These are phyloP conservation scores for Drosophila kuntzei DNA, from an alignment of 2,888 invertebrate species.

Conservation along the genomic window DNA sequence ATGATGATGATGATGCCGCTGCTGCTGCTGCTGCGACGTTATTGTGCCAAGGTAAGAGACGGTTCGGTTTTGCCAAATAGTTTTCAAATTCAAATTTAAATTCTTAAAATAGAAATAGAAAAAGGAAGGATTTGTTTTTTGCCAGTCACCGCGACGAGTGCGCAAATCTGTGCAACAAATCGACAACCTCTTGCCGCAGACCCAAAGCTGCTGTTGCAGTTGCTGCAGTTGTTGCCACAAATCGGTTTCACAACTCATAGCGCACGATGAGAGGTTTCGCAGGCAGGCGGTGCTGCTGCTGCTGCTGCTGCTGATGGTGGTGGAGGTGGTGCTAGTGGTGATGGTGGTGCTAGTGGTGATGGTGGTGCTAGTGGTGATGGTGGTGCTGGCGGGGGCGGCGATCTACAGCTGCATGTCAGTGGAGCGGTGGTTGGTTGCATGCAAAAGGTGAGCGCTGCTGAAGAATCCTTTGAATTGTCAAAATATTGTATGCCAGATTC, in stretches of 20 bases:
- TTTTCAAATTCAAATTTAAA: constrained; percentile 57
- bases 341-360: constrained; percentile 6
- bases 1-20: constrained; percentile 22
- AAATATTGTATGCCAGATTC: constrained; percentile 79
- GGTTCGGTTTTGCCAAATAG: constrained; percentile 67
- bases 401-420: constrained; percentile 56
- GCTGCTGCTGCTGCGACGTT: constrained; percentile 54
- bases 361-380: not conserved
- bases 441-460: constrained; percentile 63
- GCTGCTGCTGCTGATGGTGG: constrained; percentile 1
- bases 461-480: constrained; percentile 82
- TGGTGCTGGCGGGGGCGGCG: constrained; percentile 20
- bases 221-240: constrained; percentile 41
- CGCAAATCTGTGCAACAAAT: constrained; percentile 71
- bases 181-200: constrained; percentile 60
- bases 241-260: constrained; percentile 66
- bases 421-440: constrained; percentile 28
- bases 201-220: constrained; percentile 14
- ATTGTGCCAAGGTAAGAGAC: constrained; percentile 79
- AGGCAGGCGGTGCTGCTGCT: constrained; percentile 2
- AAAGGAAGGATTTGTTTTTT: constrained; percentile 68
- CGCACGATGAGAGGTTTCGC: constrained; percentile 49
- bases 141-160: constrained; percentile 73
- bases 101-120: constrained; percentile 67
- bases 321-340: constrained; percentile 3